Base-by-base conservation (phyloP, 2,113 vertebrate genomes). In the Epinephelus moara region DNA sequence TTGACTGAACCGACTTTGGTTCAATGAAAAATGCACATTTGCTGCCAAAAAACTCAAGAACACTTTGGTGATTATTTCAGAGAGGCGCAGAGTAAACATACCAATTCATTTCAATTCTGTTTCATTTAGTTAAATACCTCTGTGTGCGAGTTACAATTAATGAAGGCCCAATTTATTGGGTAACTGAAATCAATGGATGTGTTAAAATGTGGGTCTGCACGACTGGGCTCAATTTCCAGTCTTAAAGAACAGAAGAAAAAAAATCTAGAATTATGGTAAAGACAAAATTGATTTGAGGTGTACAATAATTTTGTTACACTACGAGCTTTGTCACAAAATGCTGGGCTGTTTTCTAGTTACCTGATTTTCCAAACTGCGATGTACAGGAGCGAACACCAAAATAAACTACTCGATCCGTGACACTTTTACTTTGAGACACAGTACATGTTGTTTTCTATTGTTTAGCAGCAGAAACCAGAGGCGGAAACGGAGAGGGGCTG, bases 131-230 rank as follows among this genome's bases (percentile, higher is more conserved):
- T 52, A 19, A 60, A 59, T 60, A n/a, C 4, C 19, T 47, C 23
- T 57, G 13, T 49, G 19, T 60, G 59, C 57, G 19, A 13, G 18
- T 55, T 75, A 42, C 18, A 71, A 27, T 42, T 9, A 66, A 61
- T 56, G 52, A 66, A 42, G 18, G 7, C 40, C 30, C 42, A 60
- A 57, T 60, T 37, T 57, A 60, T 61, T 47, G 14, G 25, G 49
- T 40, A 45, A 56, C 13, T 53, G 23, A 77, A 68, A 80, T 73
- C 56, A 60, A 76, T 82, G 30, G 17, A 37, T 13, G 33, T 60
- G n/a, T 69, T 84, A 6, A 40, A 53, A 40, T 10, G n/a, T 37
- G 23, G 7, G 8, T 49, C 71, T 59, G 50, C 62, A n/a, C 59
- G 55, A 47, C 33, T 23, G 33, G 8, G 8, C 55, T 55, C 37